A percentile compares a stretch with the other conserved stretches of the same genome.
Conservation (phyloP, 2,797 vertebrate species). For the Ctenopoma multispine region DNA sequence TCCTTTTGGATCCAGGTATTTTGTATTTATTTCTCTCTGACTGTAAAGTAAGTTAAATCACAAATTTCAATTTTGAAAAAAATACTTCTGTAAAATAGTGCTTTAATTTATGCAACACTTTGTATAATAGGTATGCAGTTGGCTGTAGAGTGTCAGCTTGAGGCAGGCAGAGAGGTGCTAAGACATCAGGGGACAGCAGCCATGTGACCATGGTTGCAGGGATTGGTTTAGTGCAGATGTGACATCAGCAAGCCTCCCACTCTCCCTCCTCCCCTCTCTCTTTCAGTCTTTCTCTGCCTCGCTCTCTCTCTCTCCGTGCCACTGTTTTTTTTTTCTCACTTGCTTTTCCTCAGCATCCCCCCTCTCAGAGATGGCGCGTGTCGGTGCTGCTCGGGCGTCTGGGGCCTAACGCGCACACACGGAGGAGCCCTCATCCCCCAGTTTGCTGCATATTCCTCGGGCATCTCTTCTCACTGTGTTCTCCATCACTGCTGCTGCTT, state of each 20-base stretch:
- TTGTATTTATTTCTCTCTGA: background rate
- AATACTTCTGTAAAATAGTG: background rate
- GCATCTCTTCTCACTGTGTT: constrained; percentile 51
- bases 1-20: background rate
- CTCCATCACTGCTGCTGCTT: constrained; percentile 43
- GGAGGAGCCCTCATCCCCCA: constrained; percentile 46
- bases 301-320: constrained; percentile 46
- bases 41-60: background rate
- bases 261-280: constrained; percentile 58
- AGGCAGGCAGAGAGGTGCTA: constrained; percentile 60
- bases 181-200: constrained; percentile 74
- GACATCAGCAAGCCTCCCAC: constrained; percentile 80
- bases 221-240: constrained; percentile 83
- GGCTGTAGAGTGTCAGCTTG: constrained; percentile 46
- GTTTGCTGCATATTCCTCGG: constrained; percentile 52
- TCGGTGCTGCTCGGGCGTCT: constrained; percentile 67
- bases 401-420: constrained; percentile 72
- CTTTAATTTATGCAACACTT: constrained; percentile 23
- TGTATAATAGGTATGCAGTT: constrained; percentile 46
- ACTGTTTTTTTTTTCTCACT: constrained; percentile 57
- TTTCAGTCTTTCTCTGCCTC: constrained; percentile 43
- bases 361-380: constrained; percentile 81
- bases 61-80: background rate
- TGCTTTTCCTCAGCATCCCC: constrained; percentile 81
- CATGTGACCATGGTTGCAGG: constrained; percentile 78